Evolutionary conservation across 1,140 invertebrate genomes (phyloP).

Genomic region (Rhagoletis pomonella): DNA sequence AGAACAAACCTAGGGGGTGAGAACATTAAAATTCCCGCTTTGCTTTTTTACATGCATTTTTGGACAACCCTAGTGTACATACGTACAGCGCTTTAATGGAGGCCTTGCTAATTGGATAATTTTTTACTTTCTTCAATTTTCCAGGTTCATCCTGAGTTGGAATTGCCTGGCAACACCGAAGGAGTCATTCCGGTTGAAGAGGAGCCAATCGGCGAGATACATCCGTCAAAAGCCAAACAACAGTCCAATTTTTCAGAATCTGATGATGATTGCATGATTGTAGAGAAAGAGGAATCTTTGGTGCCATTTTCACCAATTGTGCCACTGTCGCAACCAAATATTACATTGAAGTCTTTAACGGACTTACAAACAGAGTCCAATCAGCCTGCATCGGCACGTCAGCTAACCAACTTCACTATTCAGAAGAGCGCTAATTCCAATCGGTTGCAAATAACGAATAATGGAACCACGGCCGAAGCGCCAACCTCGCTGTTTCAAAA

Average conservation of each 20-base stretch:
- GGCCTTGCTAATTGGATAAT: neutral
- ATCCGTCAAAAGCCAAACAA: neutral
- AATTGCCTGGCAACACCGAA: neutral
- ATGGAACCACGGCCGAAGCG: neutral
- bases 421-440: neutral
- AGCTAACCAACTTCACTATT: neutral
- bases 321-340: neutral
- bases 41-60: too few species aligned
- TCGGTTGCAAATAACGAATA: conserved; percentile 25
- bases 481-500: neutral
- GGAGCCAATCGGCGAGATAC: neutral
- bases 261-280: conserved; percentile 57
- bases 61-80: too few species aligned
- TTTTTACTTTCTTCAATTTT: neutral
- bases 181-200: neutral
- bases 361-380: neutral
- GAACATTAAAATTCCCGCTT: too few species aligned
- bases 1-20: too few species aligned
- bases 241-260: neutral
- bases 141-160: neutral
- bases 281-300: conserved; percentile 29
- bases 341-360: neutral
- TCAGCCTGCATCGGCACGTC: neutral
- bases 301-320: neutral
- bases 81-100: too few species aligned